Base-by-base conservation (phyloP, 1,140 invertebrate species). In the Caenorhabditis latens region DNA sequence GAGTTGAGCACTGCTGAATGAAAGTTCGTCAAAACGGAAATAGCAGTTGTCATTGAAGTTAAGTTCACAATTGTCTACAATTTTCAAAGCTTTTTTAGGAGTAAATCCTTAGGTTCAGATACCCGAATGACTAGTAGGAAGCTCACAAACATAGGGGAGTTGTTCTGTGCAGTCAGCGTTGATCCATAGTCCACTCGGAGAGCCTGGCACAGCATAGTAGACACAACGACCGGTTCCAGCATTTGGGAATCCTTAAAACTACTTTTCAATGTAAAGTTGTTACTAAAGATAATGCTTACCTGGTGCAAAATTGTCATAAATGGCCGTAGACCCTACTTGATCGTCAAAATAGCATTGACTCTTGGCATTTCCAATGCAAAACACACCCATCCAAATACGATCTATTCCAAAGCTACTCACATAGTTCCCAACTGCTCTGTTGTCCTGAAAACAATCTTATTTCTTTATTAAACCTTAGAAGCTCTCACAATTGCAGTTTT, bases 151-250 rank as follows among this genome's bases (percentile, higher is more conserved):
- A 63, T 40, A 63, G 9, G 61, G 4, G 5, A 63, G 7, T 24
- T 40, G 0, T 32, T 32, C 24, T 1, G 61, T 63, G 11, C 61
- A 63, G 32, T 63, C 61, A 32, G 7, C 61, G 14, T 63, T 63
- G 2, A 63, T n/a, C 61, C 61, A 63, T 32, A 32, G 61, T 8
- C 61, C 61, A 32, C 61, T 7, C 11, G 61, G 61, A 4, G 61
- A 63, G 9, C 61, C 61, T 9, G 61, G 24, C 7, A 63, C 9
- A 9, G 61, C 24, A 32, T 63, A 63, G 32, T 63, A 63, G 4
- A 63, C 61, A 63, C 61, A 63, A 63, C 61, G 61, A 32, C 61
- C 61, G 61, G 14, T 32, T 24, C 61, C 61, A 63, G 61, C 6
- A 24, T 63, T 63, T 32, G 61, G 61, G 24, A 63, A 63, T 24